Conservation (phyloP, 2,888 invertebrate genomes). For the Julus scanicus region DNA sequence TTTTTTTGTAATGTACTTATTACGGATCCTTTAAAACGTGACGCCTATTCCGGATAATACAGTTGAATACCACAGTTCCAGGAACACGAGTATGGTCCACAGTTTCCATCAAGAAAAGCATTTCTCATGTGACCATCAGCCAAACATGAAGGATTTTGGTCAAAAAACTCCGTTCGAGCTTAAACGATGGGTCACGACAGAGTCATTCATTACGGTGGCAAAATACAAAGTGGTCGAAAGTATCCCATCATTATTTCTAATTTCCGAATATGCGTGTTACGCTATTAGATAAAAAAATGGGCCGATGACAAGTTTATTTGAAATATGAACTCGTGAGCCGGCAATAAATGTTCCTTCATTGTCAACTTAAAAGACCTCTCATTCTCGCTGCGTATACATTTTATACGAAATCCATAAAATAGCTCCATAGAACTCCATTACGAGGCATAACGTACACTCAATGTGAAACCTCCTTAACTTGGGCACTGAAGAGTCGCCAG, state of each 20-base stretch:
- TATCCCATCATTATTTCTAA: slow-evolving; percentile 29
- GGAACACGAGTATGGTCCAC: no score
- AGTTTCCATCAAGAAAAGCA: no score
- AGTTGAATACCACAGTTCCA: no score
- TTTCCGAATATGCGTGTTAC: background rate
- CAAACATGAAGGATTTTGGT: background rate
- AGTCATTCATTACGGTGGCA: background rate
- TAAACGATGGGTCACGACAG: background rate
- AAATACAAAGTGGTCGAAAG: slow-evolving; percentile 12
- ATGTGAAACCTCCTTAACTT: background rate
- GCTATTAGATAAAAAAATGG: slow-evolving; percentile 27
- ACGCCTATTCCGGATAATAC: no score
- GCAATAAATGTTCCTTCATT: slow-evolving; percentile 21
- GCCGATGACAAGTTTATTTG: slow-evolving; percentile 7
- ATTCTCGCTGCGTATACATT: background rate
- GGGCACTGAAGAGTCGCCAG: background rate
- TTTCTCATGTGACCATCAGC: no score
- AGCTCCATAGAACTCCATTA: background rate
- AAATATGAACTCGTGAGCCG: slow-evolving; percentile 23
- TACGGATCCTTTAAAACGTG: no score
- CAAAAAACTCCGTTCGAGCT: background rate
- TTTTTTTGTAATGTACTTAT: no score
- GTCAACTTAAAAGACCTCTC: slow-evolving; percentile 22
- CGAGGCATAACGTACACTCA: background rate
- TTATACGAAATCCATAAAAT: slow-evolving; percentile 17